Evolutionary conservation across 2,888 invertebrate species (phyloP).

Genomic region (Creontiades dilutus): DNA sequence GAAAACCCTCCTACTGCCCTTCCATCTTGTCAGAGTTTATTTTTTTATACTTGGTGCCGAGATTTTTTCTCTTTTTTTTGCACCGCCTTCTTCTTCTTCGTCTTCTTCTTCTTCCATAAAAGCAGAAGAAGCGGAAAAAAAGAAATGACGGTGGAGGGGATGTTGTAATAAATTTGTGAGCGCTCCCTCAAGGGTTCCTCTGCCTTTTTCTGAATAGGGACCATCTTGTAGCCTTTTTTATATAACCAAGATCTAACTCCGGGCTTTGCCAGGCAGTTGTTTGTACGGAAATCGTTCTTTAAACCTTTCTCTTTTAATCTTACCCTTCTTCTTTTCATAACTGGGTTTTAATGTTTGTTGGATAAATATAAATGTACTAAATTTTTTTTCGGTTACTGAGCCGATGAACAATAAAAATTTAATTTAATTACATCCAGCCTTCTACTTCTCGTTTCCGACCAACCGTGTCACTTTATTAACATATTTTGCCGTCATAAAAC

Average conservation of each 20-base stretch:
- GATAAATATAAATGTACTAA: too few relatives aligned
- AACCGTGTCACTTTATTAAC: too few relatives aligned
- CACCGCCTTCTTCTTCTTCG: not conserved
- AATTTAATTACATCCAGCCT: too few relatives aligned
- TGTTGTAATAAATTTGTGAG: conserved; percentile 49
- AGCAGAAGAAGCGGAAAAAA: not conserved
- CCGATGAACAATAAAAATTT: too few relatives aligned
- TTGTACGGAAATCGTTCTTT: conserved; percentile 16
- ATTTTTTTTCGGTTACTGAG: too few relatives aligned
- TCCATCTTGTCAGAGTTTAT: conserved; percentile 49
- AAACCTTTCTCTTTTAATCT: not conserved
- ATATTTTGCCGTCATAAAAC: too few relatives aligned
- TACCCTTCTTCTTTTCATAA: not conserved
- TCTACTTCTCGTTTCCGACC: too few relatives aligned
- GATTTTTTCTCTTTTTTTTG: conserved; percentile 1
- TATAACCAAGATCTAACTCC: not conserved
- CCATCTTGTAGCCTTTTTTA: conserved; percentile 23
- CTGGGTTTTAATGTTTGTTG: not conserved
- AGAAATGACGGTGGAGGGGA: not conserved
- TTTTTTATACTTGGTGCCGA: conserved; percentile 33
- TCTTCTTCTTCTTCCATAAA: not conserved
- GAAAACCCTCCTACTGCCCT: conserved; percentile 37
- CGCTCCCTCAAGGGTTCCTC: not conserved
- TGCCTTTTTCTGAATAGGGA: conserved; percentile 40
- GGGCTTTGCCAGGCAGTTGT: conserved; percentile 25